Base-by-base conservation (phyloP, 2,113 vertebrate genomes). In the Romanogobio albipinnatus region DNA sequence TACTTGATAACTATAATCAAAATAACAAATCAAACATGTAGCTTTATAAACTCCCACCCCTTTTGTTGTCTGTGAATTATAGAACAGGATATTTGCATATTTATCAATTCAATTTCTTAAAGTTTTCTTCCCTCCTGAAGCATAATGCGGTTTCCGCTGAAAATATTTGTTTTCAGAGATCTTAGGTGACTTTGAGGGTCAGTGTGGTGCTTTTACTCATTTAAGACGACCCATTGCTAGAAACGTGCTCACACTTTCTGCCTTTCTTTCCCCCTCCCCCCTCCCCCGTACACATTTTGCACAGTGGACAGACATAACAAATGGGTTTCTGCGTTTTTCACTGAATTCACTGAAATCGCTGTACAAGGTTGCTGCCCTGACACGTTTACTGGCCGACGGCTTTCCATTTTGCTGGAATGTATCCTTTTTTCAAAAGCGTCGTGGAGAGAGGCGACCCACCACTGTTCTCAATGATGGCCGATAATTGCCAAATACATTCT, bases 261-360 rank as follows among this genome's bases (percentile, higher is more conserved):
- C 64, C 22, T 78, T 66, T 84, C 58, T 71, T 76, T 66, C 64
- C 39, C 33, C 45, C 15, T 22, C 36, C 70, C n/a, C 43, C 15
- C 5, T 11, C 39, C 71, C 43, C 43, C 8, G 58, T 51, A 33
- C 47, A 68, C 79, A 53, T 68, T 33, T 51, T 66, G 61, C 51
- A 43, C 49, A 7, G 61, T 76, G 71, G 74, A 78, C 29, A 13
- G 66, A 59, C 73, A 73, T 68, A 45, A 56, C 78, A 73, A 78
- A 85, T 82, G 83, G 83, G 64, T 78, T 87, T 85, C 47, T 49
- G 83, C 64, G 9, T 82, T 82, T 85, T 76, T 56, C 62, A 81
- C 78, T 26, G 39, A 45, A 62, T 80, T 81, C 39, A n/a, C 77
- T 70, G 58, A 81, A 84, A 81, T 73, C 58, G 14, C 36, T 36